Conservation (phyloP, 2,113 vertebrate species). For the Nematolebias whitei region DNA sequence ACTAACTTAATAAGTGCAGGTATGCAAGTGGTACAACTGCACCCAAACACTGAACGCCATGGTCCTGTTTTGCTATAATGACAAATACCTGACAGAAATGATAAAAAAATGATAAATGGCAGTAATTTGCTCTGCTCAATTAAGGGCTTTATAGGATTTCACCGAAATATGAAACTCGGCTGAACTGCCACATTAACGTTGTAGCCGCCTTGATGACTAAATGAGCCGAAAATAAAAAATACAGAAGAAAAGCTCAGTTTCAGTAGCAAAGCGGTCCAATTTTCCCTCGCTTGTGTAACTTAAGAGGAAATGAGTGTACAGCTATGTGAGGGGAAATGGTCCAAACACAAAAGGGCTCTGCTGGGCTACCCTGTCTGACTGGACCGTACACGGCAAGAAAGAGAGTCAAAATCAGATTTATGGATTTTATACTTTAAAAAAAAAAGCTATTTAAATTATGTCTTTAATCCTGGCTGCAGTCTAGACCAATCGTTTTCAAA, state of each 20-base stretch:
- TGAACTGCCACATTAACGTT: conserved; percentile 49
- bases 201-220: conserved; percentile 59
- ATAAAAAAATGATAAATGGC: conserved; percentile 58
- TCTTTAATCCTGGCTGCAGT: conserved; percentile 9
- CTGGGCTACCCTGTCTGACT: conserved; percentile 14
- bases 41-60: conserved; percentile 15
- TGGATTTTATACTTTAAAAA: conserved; percentile 7
- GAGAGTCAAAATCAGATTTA: conserved; percentile 20
- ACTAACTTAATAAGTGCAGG: conserved; percentile 61
- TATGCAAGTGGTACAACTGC: conserved; percentile 37
- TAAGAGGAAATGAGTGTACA: conserved; percentile 61
- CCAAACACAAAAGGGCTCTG: conserved; percentile 31
- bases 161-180: conserved; percentile 56
- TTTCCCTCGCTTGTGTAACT: conserved; percentile 46
- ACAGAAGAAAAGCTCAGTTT: conserved; percentile 42
- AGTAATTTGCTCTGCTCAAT: conserved; percentile 59
- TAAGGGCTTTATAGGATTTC: conserved; percentile 38
- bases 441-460: conserved; percentile 9
- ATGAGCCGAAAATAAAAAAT: conserved; percentile 55
- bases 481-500: too few relatives aligned
- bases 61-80: conserved; percentile 32
- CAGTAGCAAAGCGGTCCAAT: conserved; percentile 26
- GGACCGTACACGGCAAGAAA: conserved; percentile 2
- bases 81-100: conserved; percentile 44
- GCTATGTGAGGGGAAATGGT: conserved; percentile 45